Conservation (phyloP, 2,888 invertebrate species). For the Cephus sareptanus region DNA sequence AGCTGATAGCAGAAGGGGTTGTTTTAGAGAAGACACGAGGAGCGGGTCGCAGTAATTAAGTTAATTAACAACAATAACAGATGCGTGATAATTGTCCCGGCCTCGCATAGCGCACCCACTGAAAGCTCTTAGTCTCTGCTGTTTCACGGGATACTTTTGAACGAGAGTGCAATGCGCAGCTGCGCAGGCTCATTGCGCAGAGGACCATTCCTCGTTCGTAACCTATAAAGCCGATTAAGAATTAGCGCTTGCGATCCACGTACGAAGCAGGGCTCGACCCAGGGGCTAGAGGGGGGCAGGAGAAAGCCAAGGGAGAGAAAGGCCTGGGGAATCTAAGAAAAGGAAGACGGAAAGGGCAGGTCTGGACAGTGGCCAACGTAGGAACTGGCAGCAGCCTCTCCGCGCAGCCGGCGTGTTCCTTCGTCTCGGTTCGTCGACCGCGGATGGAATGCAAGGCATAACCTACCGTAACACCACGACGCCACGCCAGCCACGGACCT, state of each 20-base stretch:
- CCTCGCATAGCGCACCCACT: background rate
- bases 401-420: conserved; percentile 38
- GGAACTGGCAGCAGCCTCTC: conserved; percentile 29
- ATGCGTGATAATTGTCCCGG: conserved; percentile 28
- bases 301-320: conserved; percentile 18
- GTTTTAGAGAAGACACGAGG: background rate
- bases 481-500: conserved; percentile 31
- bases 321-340: conserved; percentile 4
- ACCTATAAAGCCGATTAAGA: background rate
- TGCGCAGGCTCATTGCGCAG: background rate
- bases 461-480: conserved; percentile 62
- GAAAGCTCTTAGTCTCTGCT: background rate
- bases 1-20: background rate
- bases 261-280: background rate
- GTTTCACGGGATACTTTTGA: background rate
- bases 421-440: conserved; percentile 63
- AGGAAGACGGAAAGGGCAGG: conserved; percentile 41
- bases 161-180: background rate
- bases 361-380: conserved; percentile 46
- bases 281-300: background rate
- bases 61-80: conserved; percentile 38
- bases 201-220: background rate
- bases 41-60: conserved; percentile 29
- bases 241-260: background rate
- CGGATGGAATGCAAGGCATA: conserved; percentile 62